A percentile compares a stretch with the other conserved stretches of the same genome.
Evolutionary conservation across 2,113 vertebrate genomes (phyloP).

Genomic region (Motacilla alba): DNA sequence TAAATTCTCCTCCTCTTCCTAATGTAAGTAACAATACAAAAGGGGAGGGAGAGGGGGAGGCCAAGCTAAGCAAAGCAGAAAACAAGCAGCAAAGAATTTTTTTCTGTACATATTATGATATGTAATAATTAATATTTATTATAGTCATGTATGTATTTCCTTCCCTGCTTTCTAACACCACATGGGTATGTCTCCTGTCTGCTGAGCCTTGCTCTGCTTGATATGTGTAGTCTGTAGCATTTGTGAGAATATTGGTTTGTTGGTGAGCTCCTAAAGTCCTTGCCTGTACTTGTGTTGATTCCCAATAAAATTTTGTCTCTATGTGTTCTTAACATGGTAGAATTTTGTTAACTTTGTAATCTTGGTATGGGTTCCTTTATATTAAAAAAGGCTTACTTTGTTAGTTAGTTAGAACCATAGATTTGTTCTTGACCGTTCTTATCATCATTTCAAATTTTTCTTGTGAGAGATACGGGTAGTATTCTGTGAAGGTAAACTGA

Average conservation of each 20-base stretch:
- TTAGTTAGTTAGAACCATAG: not conserved
- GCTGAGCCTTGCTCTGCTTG: slow-evolving; percentile 86
- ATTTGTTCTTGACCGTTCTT: not conserved
- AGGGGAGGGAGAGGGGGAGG: slow-evolving; percentile 17
- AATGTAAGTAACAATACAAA: slow-evolving; percentile 73
- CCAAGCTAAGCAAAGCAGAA: slow-evolving; percentile 31
- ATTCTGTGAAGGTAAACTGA: not conserved
- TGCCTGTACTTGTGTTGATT: not conserved
- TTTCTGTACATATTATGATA: not conserved
- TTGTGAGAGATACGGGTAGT: not conserved
- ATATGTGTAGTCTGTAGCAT: slow-evolving; percentile 27
- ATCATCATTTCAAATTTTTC: not conserved
- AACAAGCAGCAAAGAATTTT: not conserved
- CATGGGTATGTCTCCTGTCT: slow-evolving; percentile 83
- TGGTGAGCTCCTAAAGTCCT: not conserved
- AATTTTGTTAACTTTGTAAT: not conserved
- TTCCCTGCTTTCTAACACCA: slow-evolving; percentile 69
- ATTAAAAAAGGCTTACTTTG: not conserved
- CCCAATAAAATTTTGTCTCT: not conserved
- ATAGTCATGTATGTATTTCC: slow-evolving; percentile 2
- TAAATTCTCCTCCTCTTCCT: slow-evolving; percentile 68
- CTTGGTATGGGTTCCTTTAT: not conserved
- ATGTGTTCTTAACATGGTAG: not conserved
- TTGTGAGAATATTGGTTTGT: slow-evolving; percentile 26
- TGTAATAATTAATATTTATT: slow-evolving; percentile 1